Evolutionary conservation across 2,113 vertebrate species (phyloP), one percentile per base, ranked within the genome.

Genomic region (Rhea pennata): DNA sequence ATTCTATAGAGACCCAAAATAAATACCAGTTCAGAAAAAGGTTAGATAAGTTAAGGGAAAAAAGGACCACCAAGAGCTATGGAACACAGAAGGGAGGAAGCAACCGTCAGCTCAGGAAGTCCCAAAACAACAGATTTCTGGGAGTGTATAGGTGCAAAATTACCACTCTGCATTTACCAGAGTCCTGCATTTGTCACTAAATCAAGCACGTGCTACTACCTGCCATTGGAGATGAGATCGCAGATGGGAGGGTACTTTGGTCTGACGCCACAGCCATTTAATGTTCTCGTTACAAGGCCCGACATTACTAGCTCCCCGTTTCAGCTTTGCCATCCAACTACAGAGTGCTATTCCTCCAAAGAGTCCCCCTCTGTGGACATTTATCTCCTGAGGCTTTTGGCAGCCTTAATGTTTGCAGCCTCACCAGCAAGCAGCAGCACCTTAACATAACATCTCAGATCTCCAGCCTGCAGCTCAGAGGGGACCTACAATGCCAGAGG

Each of bases 401-500:
- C 61, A 83, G 67, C 7, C 0, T 0, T 0, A 29, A 19, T 16
- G 46, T 19, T 19, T 7, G 17, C 36, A 86, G 21, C 44, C 64
- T 6, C 20, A 7, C 17, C 58, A 12, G 26, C 2, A 16, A 36
- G 16, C 21, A 54, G 3, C 24, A 21, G 5, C 36, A 16, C 19
- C 36, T 3, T 44, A 6, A 59, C 26, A 19, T 7, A 3, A 12
- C 42, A 67, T 8, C 54, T 36, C n/a, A 31, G 27, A 16, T 10
- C 78, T 61, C 20, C 56, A 82, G 29, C 39, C 48, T 2, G 0
- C 23, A 33, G 42, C 27, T 82, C 44, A 48, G 56, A 42, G 4
- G 5, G 33, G 2, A 2, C 11, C 79, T 70, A 13, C 44, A 0
- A 0, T 5, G 21, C 56, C 65, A n/a, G 16, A 23, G 24, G 12